These are phyloP conservation scores for Parochlus steinenii DNA, from an alignment of 2,888 invertebrate genomes.

Conservation along the genomic window DNA sequence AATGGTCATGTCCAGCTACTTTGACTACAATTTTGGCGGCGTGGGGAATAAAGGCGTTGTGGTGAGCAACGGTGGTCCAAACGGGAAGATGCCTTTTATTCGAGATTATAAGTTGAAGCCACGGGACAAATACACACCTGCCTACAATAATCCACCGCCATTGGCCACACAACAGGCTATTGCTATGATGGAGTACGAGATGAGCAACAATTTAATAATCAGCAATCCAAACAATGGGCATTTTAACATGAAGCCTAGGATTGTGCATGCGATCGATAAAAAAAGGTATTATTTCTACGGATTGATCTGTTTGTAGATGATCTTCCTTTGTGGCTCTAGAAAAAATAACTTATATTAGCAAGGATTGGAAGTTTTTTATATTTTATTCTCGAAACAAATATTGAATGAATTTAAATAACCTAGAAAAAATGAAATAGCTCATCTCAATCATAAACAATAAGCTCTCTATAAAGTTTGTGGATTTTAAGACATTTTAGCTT, in stretches of 20 bases:
- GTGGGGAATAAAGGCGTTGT: background rate
- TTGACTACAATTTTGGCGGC: slow-evolving; percentile 1
- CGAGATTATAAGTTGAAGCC: slow-evolving; percentile 6
- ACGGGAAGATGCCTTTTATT: slow-evolving; percentile 8
- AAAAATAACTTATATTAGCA: no score
- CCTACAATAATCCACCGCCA: slow-evolving; percentile 3
- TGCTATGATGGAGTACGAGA: slow-evolving; percentile 11
- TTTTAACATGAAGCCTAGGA: slow-evolving; percentile 8
- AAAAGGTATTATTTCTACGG: slow-evolving; percentile 6
- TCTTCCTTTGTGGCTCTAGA: no score
- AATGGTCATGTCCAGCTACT: slow-evolving; percentile 10
- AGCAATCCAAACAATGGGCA: slow-evolving; percentile 10
- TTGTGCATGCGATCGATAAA: slow-evolving; percentile 6
- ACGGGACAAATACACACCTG: slow-evolving; percentile 8
- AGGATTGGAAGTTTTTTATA: no score
- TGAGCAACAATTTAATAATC: slow-evolving; percentile 11
- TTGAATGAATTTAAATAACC: no score
- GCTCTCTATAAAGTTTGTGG: no score
- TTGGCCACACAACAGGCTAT: slow-evolving; percentile 11
- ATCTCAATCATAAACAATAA: no score
- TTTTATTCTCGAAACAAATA: no score
- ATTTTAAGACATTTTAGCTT: no score
- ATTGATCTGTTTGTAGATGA: no score
- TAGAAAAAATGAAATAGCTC: no score
- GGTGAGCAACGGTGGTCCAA: no score